phyloP scores from a whole-genome alignment of 2,888 invertebrate genomes.

The Hypselothyrea guttata region DNA sequence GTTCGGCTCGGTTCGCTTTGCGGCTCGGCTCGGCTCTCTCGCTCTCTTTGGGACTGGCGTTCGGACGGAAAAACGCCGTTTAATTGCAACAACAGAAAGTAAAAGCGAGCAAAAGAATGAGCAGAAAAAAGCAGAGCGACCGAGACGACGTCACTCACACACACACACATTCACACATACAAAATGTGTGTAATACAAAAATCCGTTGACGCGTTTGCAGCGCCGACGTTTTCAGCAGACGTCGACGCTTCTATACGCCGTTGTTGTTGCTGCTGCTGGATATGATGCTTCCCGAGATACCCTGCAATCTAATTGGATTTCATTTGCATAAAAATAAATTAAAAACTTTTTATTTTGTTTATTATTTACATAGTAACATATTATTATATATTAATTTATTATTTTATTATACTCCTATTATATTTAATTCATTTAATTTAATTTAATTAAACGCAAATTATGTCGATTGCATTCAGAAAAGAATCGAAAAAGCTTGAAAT shows the following conservation, averaged over 20 bases:
- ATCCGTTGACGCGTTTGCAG: conserved; percentile 65
- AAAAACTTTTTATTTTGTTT: too few relatives aligned
- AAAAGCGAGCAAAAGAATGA: conserved; percentile 71
- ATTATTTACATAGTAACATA: too few relatives aligned
- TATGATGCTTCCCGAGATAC: conserved; percentile 21
- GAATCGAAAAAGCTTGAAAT: too few relatives aligned
- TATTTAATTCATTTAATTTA: too few relatives aligned
- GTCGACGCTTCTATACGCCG: conserved; percentile 20
- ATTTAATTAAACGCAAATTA: too few relatives aligned
- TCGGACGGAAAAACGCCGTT: conserved; percentile 74
- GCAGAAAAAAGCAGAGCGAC: conserved; percentile 60
- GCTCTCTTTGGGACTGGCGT: conserved; percentile 43
- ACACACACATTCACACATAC: conserved; percentile 20
- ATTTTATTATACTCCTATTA: too few relatives aligned
- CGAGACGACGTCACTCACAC: conserved; percentile 38
- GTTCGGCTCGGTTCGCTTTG: too few relatives aligned
- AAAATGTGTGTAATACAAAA: conserved; percentile 64
- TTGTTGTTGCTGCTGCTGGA: conserved; percentile 30
- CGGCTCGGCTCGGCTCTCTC: conserved; percentile 9
- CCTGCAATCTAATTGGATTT: too few relatives aligned
- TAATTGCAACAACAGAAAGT: conserved; percentile 73
- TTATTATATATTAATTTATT: too few relatives aligned
- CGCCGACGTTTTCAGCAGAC: conserved; percentile 44
- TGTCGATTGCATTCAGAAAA: too few relatives aligned
- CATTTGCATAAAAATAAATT: too few relatives aligned